Evolutionary conservation across 1,140 invertebrate genomes (phyloP).

Genomic region (Teleopsis dalmanni): DNA sequence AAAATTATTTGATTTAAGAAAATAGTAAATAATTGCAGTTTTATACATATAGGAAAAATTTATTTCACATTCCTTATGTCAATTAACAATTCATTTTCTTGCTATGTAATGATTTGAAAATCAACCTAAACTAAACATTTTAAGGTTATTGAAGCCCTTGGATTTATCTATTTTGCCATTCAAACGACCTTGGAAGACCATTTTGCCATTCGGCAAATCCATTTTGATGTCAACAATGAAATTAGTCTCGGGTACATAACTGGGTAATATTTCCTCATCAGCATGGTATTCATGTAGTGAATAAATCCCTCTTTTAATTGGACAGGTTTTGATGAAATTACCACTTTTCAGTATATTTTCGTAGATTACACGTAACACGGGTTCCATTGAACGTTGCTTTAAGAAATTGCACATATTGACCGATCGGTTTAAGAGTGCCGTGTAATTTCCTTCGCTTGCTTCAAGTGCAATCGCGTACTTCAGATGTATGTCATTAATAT

Average conservation of each 20-base stretch:
- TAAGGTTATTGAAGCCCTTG: slow-evolving; percentile 39
- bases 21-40: too few relatives aligned
- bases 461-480: slow-evolving; percentile 18
- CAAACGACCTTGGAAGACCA: slow-evolving; percentile 19
- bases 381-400: slow-evolving; percentile 25
- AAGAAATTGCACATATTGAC: slow-evolving; percentile 31
- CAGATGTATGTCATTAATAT: slow-evolving; percentile 23
- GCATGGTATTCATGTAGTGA: slow-evolving; percentile 21
- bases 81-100: too few relatives aligned
- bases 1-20: too few relatives aligned
- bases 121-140: slow-evolving; percentile 35
- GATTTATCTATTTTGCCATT: slow-evolving; percentile 34
- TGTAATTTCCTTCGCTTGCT: slow-evolving; percentile 21
- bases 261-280: slow-evolving; percentile 35
- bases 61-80: too few relatives aligned
- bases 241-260: slow-evolving; percentile 30
- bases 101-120: too few relatives aligned
- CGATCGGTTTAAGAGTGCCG: slow-evolving; percentile 18
- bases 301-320: slow-evolving; percentile 24
- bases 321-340: slow-evolving; percentile 27
- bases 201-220: slow-evolving; percentile 9
- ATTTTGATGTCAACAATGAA: slow-evolving; percentile 20
- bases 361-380: slow-evolving; percentile 20
- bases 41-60: too few relatives aligned
- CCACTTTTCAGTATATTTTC: slow-evolving; percentile 29